Percentiles rank a stretch among this genome's conserved stretches.
Conservation (phyloP, 1,140 invertebrate genomes). For the Ptiloglossa arizonensis region DNA sequence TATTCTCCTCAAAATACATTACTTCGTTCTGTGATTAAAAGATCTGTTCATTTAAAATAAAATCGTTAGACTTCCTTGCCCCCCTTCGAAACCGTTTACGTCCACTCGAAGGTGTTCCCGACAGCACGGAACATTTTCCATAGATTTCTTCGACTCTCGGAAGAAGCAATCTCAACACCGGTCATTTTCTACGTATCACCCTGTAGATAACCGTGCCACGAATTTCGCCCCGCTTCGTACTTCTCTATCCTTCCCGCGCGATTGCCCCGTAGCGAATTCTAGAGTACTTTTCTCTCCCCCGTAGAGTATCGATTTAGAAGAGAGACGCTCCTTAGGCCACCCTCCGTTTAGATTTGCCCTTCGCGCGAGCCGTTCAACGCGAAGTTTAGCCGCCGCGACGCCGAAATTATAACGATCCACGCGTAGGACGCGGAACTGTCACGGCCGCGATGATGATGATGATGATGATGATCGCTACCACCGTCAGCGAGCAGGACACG, state of each 20-base stretch:
- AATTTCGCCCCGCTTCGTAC: not conserved
- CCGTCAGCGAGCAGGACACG: not conserved
- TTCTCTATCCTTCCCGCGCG: not conserved
- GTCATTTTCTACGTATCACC: too few relatives aligned
- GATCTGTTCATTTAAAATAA: too few relatives aligned
- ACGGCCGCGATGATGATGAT: not conserved
- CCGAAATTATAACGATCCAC: not conserved
- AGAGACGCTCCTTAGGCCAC: constrained; percentile 21
- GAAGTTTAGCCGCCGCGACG: not conserved
- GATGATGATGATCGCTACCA: not conserved
- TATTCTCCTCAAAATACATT: too few relatives aligned
- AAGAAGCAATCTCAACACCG: not conserved
- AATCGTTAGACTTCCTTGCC: too few relatives aligned
- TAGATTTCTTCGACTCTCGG: too few relatives aligned
- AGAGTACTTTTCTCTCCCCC: constrained; percentile 32
- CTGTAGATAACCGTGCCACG: not conserved
- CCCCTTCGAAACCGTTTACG: too few relatives aligned
- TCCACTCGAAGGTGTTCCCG: too few relatives aligned
- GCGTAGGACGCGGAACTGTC: not conserved
- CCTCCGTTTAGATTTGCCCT: constrained; percentile 1
- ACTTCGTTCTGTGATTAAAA: too few relatives aligned
- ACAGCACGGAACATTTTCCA: too few relatives aligned
- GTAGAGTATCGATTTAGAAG: constrained; percentile 49
- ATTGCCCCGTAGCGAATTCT: constrained; percentile 40
- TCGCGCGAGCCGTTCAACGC: constrained; percentile 7